Base-by-base conservation (phyloP, 2,113 vertebrate species). In the Entomyzon cyanotis region DNA sequence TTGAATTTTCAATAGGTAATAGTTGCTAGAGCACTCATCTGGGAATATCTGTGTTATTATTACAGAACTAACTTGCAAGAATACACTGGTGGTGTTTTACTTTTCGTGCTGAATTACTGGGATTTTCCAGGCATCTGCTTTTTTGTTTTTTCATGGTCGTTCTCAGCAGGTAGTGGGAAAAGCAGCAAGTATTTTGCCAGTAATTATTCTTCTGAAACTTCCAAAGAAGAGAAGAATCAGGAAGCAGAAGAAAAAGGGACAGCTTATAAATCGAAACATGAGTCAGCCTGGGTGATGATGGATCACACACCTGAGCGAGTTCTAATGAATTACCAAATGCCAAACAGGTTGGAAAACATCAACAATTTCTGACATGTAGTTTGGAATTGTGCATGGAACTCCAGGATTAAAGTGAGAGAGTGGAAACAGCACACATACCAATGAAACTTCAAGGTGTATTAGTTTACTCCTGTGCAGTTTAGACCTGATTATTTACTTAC, bases 301-400 rank as follows among this genome's bases (percentile, higher is more conserved):
- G 97, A 98, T 82, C 97, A 94, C 67, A 98, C 97, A 6, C 97
- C 98, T 3, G 97, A 99, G 46, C 74, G 7, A 27, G 79, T 98
- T 93, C 98, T 99, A 93, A 99, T 99, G 98, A 99, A 98, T 0
- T 99, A 99, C 94, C 99, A 99, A 97, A 97, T 99, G 46, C 98
- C 97, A 16, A 93, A 98, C 96, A 98, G 99, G 99, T 99, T 98
- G 91, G 94, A 70, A 96, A 78, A 85, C 50, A 71, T 93, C 53
- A 86, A 60, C 52, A 14, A 6, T 93, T 94, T 90, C 63, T 95
- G 80, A 70, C 55, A 10, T 33, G 28, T 47, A n/a, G 39, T 70
- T 92, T 86, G 89, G 64, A 90, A 70, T 76, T 79, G 70, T 80
- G 75, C 24, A 6, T 62, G 77, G 79, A 85, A 41, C 31, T 73